Evolutionary conservation across 2,113 vertebrate genomes (phyloP), one percentile per base, ranked within the genome.

Genomic region (Drymodes brunneopygia): DNA sequence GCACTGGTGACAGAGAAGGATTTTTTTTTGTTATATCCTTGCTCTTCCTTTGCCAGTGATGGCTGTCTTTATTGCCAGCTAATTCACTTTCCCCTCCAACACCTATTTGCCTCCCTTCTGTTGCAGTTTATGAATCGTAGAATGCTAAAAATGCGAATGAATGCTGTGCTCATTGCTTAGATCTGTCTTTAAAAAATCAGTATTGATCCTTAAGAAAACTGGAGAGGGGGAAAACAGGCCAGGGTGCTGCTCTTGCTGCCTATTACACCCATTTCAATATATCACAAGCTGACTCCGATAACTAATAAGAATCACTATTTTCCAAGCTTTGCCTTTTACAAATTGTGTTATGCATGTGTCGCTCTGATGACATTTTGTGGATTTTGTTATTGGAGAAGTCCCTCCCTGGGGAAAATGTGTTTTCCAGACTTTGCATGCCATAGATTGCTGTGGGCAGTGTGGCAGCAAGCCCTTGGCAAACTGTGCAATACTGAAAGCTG

Each of bases 321-420:
- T 48, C 48, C 45, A 85, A 21, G 25, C 21, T 89, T 64, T 88
- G 64, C 19, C 56, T 81, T 65, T 70, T 8, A 4, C 12, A 56
- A 47, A 17, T 54, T 67, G 61, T 0, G 1, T 36, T 24, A 42
- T 7, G 5, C 0, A 0, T 35, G n/a, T 17, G 36, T 44, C 3
- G 2, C 19, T 90, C 58, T 1, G 2, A 51, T 5, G 33, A 86
- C 19, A 42, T 60, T 86, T 85, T 87, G 69, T 48, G 53, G 3
- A 35, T 78, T 85, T 56, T 72, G 53, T 19, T 36, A 36, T 0
- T 27, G 57, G 35, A 81, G 31, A 47, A 70, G 51, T 48, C 33
- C 33, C 11, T 65, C 17, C 28, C 44, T 53, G 24, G 8, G 57
- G 31, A 56, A 62, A 64, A 81, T 31, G 6, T 57, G 20, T 7